Evolutionary conservation across 1,140 invertebrate genomes (phyloP).

Genomic region (Rhopalosiphum padi): DNA sequence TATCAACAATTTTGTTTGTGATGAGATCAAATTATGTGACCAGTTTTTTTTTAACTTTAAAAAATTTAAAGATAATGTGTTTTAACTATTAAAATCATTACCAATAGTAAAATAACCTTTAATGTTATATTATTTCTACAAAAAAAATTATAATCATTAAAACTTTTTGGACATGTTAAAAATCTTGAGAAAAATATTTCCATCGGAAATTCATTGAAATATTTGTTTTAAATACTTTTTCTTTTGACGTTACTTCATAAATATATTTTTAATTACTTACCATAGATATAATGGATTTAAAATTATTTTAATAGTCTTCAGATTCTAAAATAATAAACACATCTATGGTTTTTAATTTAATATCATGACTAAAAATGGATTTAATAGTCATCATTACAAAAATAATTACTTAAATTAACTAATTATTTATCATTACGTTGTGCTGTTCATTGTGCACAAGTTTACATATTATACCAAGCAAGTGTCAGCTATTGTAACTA

Average conservation of each 20-base stretch:
- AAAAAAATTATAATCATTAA: neutral
- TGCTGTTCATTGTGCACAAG: neutral
- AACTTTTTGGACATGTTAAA: neutral
- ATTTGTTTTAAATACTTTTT: neutral
- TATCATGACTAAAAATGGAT: too few relatives aligned
- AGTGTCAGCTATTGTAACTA: neutral
- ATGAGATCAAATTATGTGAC: neutral
- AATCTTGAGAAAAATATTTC: neutral
- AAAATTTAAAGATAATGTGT: neutral
- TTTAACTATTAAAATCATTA: neutral
- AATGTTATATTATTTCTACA: neutral
- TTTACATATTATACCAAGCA: neutral
- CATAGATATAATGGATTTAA: too few relatives aligned
- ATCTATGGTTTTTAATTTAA: too few relatives aligned
- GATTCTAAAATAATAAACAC: too few relatives aligned
- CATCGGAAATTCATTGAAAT: neutral
- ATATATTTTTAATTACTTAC: neutral
- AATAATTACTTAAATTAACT: too few relatives aligned
- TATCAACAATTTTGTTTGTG: neutral
- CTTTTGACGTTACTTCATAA: neutral
- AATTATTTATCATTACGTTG: neutral
- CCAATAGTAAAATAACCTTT: neutral
- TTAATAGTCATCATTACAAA: too few relatives aligned
- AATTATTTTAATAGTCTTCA: too few relatives aligned
- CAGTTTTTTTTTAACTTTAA: neutral